Conservation (phyloP, 2,888 invertebrate genomes). For the Drosophila phalerata region DNA sequence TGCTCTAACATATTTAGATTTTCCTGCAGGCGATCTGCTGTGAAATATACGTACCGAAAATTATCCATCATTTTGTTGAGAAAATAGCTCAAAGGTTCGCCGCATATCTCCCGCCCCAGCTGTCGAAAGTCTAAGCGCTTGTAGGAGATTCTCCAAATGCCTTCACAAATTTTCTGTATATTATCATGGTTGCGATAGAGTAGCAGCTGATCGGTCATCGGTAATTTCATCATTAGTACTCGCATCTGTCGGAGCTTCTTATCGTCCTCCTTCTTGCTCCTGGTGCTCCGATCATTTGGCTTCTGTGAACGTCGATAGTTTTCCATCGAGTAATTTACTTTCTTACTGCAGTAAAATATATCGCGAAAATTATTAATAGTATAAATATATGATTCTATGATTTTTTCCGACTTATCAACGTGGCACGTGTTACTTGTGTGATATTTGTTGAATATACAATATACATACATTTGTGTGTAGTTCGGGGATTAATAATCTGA, state of each 20-base stretch:
- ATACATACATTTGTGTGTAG: constrained; percentile 14
- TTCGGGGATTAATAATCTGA: constrained; percentile 2
- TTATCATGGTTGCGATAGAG: constrained; percentile 25
- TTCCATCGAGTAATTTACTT: constrained; percentile 29
- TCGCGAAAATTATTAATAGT: neutral
- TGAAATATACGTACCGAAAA: constrained; percentile 38
- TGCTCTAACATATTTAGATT: constrained; percentile 44
- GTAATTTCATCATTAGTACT: constrained; percentile 7
- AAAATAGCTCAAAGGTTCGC: constrained; percentile 29
- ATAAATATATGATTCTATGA: neutral
- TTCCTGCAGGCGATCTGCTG: constrained; percentile 45
- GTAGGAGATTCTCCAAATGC: constrained; percentile 26
- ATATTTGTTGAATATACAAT: constrained; percentile 23
- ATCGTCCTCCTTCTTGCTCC: constrained; percentile 2
- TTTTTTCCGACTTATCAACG: constrained; percentile 21
- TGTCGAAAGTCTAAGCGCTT: constrained; percentile 46
- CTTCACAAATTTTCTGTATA: constrained; percentile 23
- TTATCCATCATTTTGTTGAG: constrained; percentile 40
- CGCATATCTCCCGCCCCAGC: constrained; percentile 26
- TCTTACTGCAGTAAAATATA: constrained; percentile 3
- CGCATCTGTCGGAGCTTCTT: neutral
- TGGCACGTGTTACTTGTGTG: constrained; percentile 31
- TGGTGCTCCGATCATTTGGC: neutral
- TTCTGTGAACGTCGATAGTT: neutral
- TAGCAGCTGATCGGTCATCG: constrained; percentile 35